These are phyloP conservation scores for Chrysochloris asiatica DNA, from an alignment of 2,113 vertebrate species.

Conservation along the genomic window DNA sequence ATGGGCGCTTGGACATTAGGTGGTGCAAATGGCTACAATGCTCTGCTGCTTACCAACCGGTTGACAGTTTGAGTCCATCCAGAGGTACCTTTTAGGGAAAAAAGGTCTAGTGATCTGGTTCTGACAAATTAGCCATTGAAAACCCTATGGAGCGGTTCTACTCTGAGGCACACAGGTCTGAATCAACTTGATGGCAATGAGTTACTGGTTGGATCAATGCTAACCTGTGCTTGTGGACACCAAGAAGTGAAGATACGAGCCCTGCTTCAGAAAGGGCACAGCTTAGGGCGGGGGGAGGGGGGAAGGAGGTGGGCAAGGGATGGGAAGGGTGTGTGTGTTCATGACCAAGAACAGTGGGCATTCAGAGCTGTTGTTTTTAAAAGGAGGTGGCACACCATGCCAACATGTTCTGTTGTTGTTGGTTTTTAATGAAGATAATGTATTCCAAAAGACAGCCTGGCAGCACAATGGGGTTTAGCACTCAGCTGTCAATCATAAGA, in stretches of 20 bases:
- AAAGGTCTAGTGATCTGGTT: background rate
- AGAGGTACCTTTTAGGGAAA: background rate
- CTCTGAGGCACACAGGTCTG: background rate
- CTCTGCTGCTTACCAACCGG: background rate
- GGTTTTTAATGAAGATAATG: too few species aligned
- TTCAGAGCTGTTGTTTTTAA: background rate
- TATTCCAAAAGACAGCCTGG: background rate
- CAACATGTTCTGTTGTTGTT: too few species aligned
- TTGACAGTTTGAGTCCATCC: background rate
- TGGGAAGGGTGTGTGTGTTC: background rate
- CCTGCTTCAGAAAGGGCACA: background rate
- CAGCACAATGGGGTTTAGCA: too few species aligned
- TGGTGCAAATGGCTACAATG: background rate
- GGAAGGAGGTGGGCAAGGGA: too few species aligned
- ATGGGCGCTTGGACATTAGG: background rate
- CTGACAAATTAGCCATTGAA: too few species aligned
- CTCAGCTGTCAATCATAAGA: too few species aligned
- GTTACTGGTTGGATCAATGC: background rate
- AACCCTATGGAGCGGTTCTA: background rate
- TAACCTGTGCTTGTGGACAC: background rate
- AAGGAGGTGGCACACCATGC: accelerated
- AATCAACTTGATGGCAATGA: background rate
- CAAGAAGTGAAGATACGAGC: background rate
- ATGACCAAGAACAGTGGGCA: background rate
- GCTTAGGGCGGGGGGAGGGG: background rate